These are phyloP conservation scores for Spea multiplicata DNA, from an alignment of 2,113 vertebrate genomes.

Conservation along the genomic window DNA sequence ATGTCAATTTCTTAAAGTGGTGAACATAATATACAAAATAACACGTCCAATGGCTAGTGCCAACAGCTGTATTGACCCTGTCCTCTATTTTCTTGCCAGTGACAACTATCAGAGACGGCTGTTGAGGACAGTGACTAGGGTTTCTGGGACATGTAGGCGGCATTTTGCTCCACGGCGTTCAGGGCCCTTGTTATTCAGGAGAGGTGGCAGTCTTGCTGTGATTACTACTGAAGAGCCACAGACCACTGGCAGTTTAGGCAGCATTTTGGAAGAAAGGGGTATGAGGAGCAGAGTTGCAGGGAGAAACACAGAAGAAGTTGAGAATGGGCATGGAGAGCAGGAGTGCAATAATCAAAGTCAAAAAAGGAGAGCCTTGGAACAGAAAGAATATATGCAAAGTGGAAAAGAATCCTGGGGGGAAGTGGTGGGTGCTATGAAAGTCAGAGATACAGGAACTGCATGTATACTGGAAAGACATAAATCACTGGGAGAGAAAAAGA, in stretches of 20 bases:
- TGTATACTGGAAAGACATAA: neutral
- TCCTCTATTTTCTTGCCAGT: constrained; percentile 86
- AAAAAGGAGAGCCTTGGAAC: no score
- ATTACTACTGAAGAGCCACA: neutral
- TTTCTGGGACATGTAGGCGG: constrained; percentile 31
- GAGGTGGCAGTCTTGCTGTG: neutral
- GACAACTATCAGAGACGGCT: constrained; percentile 78
- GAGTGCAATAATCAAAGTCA: no score
- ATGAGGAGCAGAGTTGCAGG: neutral
- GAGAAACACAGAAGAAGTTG: neutral
- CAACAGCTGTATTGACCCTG: constrained; percentile 92
- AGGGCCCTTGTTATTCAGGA: neutral
- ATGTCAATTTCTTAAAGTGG: constrained; percentile 76
- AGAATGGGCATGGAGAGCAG: neutral
- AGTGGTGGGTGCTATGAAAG: neutral
- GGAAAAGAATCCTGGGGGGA: neutral
- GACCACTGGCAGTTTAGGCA: neutral
- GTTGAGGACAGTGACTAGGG: constrained; percentile 51
- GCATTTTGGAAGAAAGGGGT: neutral
- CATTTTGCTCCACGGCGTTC: rapidly evolving
- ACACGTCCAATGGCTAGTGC: constrained; percentile 85
- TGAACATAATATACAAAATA: constrained; percentile 90
- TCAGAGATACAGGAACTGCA: neutral
- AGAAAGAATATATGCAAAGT: neutral
- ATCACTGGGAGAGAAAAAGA: neutral